Conservation (phyloP, 2,113 vertebrate genomes). For the Puffinus mauretanicus region DNA sequence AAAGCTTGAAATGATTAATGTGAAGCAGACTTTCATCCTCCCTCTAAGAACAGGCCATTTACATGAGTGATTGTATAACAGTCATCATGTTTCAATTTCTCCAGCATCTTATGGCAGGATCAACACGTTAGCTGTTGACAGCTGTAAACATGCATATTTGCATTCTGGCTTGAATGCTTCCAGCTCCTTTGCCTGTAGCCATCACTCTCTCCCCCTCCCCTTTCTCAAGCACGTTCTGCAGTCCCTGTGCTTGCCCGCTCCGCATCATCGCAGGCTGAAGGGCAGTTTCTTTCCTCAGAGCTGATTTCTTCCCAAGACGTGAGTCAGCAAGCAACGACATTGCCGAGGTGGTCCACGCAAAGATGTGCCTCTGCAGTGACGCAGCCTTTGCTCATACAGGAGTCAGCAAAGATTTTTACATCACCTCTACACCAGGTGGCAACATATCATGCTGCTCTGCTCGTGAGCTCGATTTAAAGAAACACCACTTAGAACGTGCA, state of each 20-base stretch:
- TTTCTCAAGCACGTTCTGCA: background rate
- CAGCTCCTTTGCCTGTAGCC: background rate
- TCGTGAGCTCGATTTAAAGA: background rate
- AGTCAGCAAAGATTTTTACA: background rate
- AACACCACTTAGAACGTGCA: background rate
- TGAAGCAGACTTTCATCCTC: background rate
- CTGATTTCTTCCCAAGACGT: background rate
- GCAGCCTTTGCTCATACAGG: background rate
- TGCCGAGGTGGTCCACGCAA: background rate
- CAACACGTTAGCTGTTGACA: background rate
- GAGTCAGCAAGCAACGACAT: background rate
- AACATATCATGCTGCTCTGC: background rate
- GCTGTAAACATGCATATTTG: background rate
- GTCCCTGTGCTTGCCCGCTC: background rate
- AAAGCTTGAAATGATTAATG: background rate
- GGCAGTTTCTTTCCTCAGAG: background rate
- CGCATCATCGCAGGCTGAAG: background rate
- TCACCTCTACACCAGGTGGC: slow-evolving; percentile 53
- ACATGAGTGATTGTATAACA: background rate
- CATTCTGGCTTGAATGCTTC: background rate
- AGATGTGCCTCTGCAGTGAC: background rate
- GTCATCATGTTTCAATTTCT: background rate
- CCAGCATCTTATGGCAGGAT: background rate
- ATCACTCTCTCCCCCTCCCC: background rate
- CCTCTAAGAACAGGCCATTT: background rate